phyloP scores from a whole-genome alignment of 2,113 vertebrate species.

The Megaleporinus macrocephalus region DNA sequence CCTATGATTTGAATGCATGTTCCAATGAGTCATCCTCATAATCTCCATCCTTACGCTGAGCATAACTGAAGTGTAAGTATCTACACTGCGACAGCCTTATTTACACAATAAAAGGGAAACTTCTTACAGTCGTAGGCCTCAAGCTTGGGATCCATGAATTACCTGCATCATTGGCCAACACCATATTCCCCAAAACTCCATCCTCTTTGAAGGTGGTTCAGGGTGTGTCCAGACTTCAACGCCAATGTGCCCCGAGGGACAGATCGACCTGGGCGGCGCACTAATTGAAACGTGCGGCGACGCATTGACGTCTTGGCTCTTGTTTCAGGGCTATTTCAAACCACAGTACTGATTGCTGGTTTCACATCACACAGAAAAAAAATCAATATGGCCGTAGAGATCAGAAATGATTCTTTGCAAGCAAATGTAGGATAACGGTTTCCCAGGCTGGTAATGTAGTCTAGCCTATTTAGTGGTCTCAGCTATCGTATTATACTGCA shows the following conservation, averaged over 20 bases:
- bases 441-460: slow-evolving; percentile 55
- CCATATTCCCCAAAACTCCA: slow-evolving; percentile 56
- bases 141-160: slow-evolving; percentile 1
- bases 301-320: slow-evolving; percentile 84
- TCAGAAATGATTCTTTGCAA: slow-evolving; percentile 75
- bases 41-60: not conserved
- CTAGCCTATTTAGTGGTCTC: not conserved
- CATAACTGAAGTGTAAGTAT: not conserved
- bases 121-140: not conserved
- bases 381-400: slow-evolving; percentile 79
- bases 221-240: slow-evolving; percentile 70
- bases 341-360: slow-evolving; percentile 85
- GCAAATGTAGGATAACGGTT: slow-evolving; percentile 73
- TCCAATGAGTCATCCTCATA: not conserved
- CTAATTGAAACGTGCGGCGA: slow-evolving; percentile 91
- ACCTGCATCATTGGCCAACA: slow-evolving; percentile 57
- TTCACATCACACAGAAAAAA: slow-evolving; percentile 84
- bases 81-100: not conserved
- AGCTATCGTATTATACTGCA: slow-evolving; percentile 9
- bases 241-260: slow-evolving; percentile 76
- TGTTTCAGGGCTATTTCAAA: slow-evolving; percentile 85
- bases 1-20: slow-evolving; percentile 2
- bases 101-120: not conserved
- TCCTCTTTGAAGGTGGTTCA: slow-evolving; percentile 66
- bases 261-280: slow-evolving; percentile 80